Conservation (phyloP, 1,140 invertebrate species). For the Odontomachus brunneus region DNA sequence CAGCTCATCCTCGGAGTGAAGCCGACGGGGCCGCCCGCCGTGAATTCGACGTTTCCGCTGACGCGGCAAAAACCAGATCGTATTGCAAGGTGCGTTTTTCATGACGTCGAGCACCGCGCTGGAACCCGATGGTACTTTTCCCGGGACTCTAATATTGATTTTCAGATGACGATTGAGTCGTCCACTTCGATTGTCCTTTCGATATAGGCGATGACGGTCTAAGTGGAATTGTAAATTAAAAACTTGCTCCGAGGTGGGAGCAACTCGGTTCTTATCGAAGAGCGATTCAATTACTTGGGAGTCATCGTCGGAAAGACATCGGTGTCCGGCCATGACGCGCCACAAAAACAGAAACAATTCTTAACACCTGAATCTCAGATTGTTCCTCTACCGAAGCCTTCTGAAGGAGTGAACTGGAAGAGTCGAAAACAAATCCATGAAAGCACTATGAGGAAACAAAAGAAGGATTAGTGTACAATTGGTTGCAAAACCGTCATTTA, state of each 20-base stretch:
- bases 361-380: no score
- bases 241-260: neutral
- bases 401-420: no score
- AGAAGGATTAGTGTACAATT: no score
- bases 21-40: conserved; percentile 70
- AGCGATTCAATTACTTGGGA: neutral
- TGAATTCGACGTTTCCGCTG: conserved; percentile 82
- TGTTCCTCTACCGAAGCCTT: no score
- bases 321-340: neutral
- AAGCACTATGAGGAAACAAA: no score
- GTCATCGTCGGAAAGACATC: neutral
- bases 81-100: conserved; percentile 68
- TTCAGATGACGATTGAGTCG: conserved; percentile 55
- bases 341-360: neutral
- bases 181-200: conserved; percentile 38
- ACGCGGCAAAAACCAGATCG: conserved; percentile 77
- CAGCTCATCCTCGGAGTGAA: conserved; percentile 82
- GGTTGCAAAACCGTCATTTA: no score
- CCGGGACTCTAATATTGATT: conserved; percentile 63
- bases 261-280: neutral
- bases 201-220: neutral
- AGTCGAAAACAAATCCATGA: no score
- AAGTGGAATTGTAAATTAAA: conserved; percentile 27
- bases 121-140: conserved; percentile 51
- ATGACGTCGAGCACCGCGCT: conserved; percentile 37